phyloP scores from a whole-genome alignment of 2,113 vertebrate genomes.

The Pseudolaguvia tuberculata region DNA sequence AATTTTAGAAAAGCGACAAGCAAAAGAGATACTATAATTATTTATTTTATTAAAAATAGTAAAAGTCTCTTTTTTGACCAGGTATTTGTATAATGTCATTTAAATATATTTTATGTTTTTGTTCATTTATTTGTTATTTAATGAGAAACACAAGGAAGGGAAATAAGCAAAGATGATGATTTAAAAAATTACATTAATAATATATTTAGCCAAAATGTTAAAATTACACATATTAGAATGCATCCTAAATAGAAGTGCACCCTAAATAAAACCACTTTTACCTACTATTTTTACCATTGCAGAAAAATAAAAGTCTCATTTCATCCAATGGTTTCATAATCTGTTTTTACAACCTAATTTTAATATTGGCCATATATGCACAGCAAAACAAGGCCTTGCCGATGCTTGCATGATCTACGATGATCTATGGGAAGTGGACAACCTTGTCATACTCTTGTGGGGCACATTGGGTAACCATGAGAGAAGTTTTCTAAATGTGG shows the following conservation, averaged over 20 bases:
- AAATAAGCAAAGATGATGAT: too few species aligned
- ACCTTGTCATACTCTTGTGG: conserved; percentile 66
- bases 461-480: conserved; percentile 68
- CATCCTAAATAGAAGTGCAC: neutral
- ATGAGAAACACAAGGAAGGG: too few species aligned
- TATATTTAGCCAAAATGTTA: neutral
- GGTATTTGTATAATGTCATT: too few species aligned
- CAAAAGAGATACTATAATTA: neutral
- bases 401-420: conserved; percentile 52
- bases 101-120: too few species aligned
- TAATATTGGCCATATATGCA: conserved; percentile 4
- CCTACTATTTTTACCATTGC: neutral
- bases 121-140: too few species aligned
- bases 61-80: too few species aligned
- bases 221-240: neutral
- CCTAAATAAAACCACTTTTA: neutral
- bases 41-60: neutral
- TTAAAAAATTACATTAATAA: neutral
- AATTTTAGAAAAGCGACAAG: too few species aligned
- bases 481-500: conserved; percentile 72
- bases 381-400: conserved; percentile 38
- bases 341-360: neutral
- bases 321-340: neutral
- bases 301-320: neutral
- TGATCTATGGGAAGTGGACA: conserved; percentile 58